Conservation (phyloP, 2,888 invertebrate genomes). For the Megamerina dolium region DNA sequence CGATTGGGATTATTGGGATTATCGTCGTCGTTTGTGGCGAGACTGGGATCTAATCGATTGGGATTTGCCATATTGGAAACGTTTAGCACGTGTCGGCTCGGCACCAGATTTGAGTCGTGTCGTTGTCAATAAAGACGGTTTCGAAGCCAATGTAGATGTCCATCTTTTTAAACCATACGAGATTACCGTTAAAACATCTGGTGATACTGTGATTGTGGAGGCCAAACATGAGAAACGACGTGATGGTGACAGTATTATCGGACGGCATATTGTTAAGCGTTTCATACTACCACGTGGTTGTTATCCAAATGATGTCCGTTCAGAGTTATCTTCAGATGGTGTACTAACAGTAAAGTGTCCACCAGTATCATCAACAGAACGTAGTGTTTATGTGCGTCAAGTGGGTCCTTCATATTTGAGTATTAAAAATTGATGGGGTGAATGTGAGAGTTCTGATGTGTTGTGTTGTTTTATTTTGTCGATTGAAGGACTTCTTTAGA, state of each 20-base stretch:
- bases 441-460: not conserved
- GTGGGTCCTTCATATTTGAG: constrained; percentile 59
- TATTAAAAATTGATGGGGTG: constrained; percentile 38
- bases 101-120: constrained; percentile 47
- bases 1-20: constrained; percentile 47
- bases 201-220: constrained; percentile 58
- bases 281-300: constrained; percentile 64
- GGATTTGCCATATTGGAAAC: constrained; percentile 45
- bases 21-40: constrained; percentile 44
- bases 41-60: constrained; percentile 45
- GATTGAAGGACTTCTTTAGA: too few species aligned
- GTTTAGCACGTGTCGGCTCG: constrained; percentile 43
- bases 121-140: constrained; percentile 58
- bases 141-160: constrained; percentile 62
- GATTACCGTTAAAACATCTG: constrained; percentile 60
- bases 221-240: constrained; percentile 63
- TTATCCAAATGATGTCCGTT: constrained; percentile 65
- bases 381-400: constrained; percentile 66
- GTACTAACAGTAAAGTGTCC: constrained; percentile 70
- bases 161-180: constrained; percentile 64
- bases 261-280: constrained; percentile 70
- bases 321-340: constrained; percentile 60
- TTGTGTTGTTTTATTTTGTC: too few species aligned
- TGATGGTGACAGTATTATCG: constrained; percentile 68
- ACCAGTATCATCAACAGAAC: constrained; percentile 52